Conservation (phyloP, 2,113 vertebrate species). For the Cynoglossus semilaevis region DNA sequence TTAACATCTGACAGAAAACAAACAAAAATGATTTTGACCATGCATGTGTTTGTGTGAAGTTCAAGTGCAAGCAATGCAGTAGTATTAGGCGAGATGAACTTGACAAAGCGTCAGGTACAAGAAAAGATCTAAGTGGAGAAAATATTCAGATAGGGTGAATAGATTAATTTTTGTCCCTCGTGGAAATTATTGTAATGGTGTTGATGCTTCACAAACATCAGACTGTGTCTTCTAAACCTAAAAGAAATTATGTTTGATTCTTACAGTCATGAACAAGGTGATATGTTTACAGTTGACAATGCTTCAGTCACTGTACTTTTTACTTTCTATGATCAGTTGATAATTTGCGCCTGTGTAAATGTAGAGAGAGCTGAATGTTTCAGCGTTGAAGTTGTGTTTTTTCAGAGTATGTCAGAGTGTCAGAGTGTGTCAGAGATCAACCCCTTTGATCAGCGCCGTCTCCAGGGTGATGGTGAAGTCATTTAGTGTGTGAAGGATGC, state of each 20-base stretch:
- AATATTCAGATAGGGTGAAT: slow-evolving; percentile 34
- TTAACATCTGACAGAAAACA: slow-evolving; percentile 47
- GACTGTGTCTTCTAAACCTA: slow-evolving; percentile 59
- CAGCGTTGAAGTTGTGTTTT: slow-evolving; percentile 2
- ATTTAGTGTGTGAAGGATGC: slow-evolving; percentile 87
- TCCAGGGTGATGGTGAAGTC: slow-evolving; percentile 92
- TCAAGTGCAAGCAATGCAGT: slow-evolving; percentile 60
- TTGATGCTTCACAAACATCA: slow-evolving; percentile 52
- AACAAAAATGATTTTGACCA: slow-evolving; percentile 60
- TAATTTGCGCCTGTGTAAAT: slow-evolving; percentile 26
- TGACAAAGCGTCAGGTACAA: slow-evolving; percentile 30
- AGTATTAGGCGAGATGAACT: slow-evolving; percentile 42
- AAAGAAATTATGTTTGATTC: slow-evolving; percentile 53
- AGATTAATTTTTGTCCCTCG: slow-evolving; percentile 33
- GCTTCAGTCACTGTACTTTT: slow-evolving; percentile 8
- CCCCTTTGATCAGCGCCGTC: slow-evolving; percentile 90
- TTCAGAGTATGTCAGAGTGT: slow-evolving; percentile 5
- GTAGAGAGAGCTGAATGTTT: slow-evolving; percentile 28
- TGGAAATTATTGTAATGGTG: slow-evolving; percentile 66
- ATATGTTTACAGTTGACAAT: slow-evolving; percentile 42
- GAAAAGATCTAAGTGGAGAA: slow-evolving; percentile 31
- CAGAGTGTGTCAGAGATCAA: slow-evolving; percentile 82
- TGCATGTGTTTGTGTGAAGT: slow-evolving; percentile 63
- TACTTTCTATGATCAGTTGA: slow-evolving; percentile 35
- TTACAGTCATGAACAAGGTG: slow-evolving; percentile 61